Evolutionary conservation across 2,797 vertebrate species (phyloP).

Genomic region (Adrianichthys oophorus): DNA sequence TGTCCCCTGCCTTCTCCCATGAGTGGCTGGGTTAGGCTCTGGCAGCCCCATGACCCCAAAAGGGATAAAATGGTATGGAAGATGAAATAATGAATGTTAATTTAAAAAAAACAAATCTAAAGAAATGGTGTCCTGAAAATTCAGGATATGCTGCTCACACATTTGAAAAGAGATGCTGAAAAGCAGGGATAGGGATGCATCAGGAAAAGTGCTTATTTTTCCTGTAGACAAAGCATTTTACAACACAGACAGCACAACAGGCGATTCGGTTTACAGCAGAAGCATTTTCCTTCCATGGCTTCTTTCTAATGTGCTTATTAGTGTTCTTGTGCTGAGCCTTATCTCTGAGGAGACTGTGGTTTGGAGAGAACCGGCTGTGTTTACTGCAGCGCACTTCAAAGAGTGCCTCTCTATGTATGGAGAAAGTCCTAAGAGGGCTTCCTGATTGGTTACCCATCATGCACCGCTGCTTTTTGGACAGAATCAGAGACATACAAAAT

Average conservation of each 20-base stretch:
- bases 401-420: constrained; percentile 60
- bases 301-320: constrained; percentile 83
- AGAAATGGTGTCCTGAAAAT: background rate
- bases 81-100: no score
- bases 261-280: constrained; percentile 76
- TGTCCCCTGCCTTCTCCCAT: no score
- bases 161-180: constrained; percentile 1
- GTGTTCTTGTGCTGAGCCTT: constrained; percentile 71
- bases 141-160: background rate
- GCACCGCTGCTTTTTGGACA: constrained; percentile 63
- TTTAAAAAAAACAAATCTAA: background rate
- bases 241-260: constrained; percentile 50
- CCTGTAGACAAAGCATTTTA: constrained; percentile 28
- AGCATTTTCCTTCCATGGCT: constrained; percentile 74
- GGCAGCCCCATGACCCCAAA: no score
- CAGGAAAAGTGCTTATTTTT: constrained; percentile 5
- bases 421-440: constrained; percentile 58
- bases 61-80: no score
- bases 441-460: constrained; percentile 73
- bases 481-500: constrained; percentile 39
- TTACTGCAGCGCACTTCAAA: constrained; percentile 80
- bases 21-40: no score
- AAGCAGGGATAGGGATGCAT: constrained; percentile 8
- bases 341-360: constrained; percentile 69
- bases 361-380: constrained; percentile 69